A percentile compares a stretch with the other conserved stretches of the same genome.
Conservation (phyloP, 2,888 invertebrate species). For the Drosophila atripex region DNA sequence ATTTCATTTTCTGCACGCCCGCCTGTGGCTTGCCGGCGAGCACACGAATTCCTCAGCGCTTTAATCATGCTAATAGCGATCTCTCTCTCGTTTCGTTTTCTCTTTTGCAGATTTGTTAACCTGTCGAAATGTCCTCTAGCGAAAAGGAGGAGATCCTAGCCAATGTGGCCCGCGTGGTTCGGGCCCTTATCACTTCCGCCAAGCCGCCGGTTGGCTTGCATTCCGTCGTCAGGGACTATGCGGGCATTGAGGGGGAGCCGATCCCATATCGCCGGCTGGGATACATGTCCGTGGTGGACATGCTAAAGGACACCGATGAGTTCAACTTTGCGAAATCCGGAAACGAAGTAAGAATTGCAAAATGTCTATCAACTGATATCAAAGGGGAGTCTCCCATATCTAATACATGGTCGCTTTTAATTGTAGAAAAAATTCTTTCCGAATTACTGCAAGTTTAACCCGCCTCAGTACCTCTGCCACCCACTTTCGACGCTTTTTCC, state of each 20-base stretch:
- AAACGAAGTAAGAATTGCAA: constrained; percentile 44
- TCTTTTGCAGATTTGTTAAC: constrained; percentile 16
- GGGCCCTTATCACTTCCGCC: constrained; percentile 72
- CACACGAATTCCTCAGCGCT: constrained; percentile 38
- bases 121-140: constrained; percentile 29
- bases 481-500: constrained; percentile 15
- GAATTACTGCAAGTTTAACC: constrained; percentile 13
- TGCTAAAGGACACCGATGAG: constrained; percentile 87
- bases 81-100: constrained; percentile 1
- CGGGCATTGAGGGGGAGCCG: constrained; percentile 86
- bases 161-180: constrained; percentile 72
- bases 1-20: not conserved
- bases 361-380: not conserved
- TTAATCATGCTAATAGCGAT: constrained; percentile 45
- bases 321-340: constrained; percentile 83
- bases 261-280: constrained; percentile 88
- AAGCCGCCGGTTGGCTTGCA: constrained; percentile 78
- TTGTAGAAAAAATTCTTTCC: constrained; percentile 28
- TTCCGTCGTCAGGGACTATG: constrained; percentile 86
- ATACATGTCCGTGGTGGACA: constrained; percentile 86
- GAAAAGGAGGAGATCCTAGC: constrained; percentile 62
- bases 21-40: constrained; percentile 10
- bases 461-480: constrained; percentile 6
- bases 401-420: not conserved
- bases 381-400: not conserved